Evolutionary conservation across 2,113 vertebrate genomes (phyloP), one percentile per base, ranked within the genome.

Genomic region (Antechinus stuartii): DNA sequence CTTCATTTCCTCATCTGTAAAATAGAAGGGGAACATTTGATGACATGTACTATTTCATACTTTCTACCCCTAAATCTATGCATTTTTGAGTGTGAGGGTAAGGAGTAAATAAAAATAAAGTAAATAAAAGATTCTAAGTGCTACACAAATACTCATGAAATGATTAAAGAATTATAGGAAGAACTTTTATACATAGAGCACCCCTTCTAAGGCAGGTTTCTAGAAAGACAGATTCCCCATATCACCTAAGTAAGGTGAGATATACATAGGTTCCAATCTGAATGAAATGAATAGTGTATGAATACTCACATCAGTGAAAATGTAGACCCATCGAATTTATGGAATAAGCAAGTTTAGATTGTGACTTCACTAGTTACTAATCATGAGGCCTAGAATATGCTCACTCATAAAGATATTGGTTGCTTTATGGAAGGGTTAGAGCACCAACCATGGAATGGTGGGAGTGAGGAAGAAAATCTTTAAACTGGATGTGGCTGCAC

Each of bases 61-160:
- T 52, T 84, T 95, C 23, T 90, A 90, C 52, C 35, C 19, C 94
- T 68, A 93, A 94, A 96, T 68, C 90, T 95, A 96, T 95, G 53
- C 95, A 92, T 94, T 95, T 97, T 97, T 93, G 57, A 61, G 26
- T 27, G 30, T 68, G 30, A 68, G 30, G 61, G 30, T 68, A n/a
- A 68, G 61, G 30, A 68, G 16, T n/a, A 68, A 68, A 61, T 30
- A 61, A 12, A 61, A 57, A 57, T 27, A 57, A 57, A 27, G 9
- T 27, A 35, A 68, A 68, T 11, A 61, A 12, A 61, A 30, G 30
- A 68, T 68, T 68, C 61, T 12, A 68, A 68, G 12, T 68, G 3
- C 16, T 35, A 68, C 11, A 14, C 10, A 68, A 68, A 68, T 68
- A 68, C 11, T 68, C 12, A n/a, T 19, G 61, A 6, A 68, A 68